Conservation (phyloP, 1,140 invertebrate genomes). For the Vanessa atalanta region DNA sequence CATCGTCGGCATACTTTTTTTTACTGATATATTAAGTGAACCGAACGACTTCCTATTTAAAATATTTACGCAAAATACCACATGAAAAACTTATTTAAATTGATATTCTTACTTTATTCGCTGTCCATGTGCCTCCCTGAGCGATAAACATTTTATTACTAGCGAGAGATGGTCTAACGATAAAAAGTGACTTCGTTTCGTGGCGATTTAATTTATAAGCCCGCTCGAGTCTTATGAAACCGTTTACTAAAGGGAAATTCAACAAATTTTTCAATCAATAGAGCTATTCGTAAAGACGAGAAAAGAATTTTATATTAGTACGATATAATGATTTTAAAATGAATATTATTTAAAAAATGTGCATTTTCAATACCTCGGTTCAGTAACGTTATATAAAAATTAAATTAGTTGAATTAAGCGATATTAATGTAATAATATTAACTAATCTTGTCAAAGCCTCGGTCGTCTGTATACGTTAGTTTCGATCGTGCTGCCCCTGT, state of each 20-base stretch:
- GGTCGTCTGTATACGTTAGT: neutral
- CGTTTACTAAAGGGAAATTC: conserved; percentile 28
- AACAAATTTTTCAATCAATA: conserved; percentile 9
- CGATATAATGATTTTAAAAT: too few relatives aligned
- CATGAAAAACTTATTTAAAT: conserved; percentile 15
- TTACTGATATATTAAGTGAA: too few relatives aligned
- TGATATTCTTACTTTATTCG: conserved; percentile 14
- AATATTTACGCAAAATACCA: neutral
- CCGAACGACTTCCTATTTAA: too few relatives aligned
- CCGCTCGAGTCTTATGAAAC: conserved; percentile 24
- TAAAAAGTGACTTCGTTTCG: conserved; percentile 29
- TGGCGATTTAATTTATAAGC: conserved; percentile 32
- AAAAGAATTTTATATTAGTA: neutral
- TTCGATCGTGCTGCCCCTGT: conserved; percentile 34
- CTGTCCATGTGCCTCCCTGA: conserved; percentile 19
- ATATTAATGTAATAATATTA: too few relatives aligned
- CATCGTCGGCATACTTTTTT: too few relatives aligned
- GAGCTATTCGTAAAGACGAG: neutral
- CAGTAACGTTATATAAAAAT: neutral
- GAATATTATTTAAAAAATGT: too few relatives aligned
- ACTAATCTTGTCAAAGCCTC: conserved; percentile 52
- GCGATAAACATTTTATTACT: conserved; percentile 31
- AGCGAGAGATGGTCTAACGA: conserved; percentile 26
- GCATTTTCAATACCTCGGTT: too few relatives aligned
- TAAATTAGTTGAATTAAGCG: neutral